Conservation (phyloP, 2,797 vertebrate species). For the Cossypha polioptera region DNA sequence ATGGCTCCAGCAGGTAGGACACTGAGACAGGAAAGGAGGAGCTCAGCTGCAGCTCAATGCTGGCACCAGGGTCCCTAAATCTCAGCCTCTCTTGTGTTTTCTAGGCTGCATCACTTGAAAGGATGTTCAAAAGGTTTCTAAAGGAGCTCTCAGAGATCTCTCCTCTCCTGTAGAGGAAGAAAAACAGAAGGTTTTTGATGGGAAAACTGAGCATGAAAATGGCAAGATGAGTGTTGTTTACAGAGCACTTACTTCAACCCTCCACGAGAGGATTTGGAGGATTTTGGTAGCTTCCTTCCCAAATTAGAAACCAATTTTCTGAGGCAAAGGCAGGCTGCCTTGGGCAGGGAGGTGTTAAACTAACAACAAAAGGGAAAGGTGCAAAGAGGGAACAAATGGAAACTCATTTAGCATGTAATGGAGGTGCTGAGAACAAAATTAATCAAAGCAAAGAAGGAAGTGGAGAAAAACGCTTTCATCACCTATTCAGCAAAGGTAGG, state of each 20-base stretch:
- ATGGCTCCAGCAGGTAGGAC: background rate
- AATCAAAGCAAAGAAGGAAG: constrained; percentile 58
- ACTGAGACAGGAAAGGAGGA: background rate
- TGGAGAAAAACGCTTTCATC: constrained; percentile 13
- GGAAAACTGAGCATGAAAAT: background rate
- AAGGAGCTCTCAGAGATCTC: background rate
- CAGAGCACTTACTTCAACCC: background rate
- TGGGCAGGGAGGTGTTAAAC: constrained; percentile 45
- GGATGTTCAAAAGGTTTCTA: background rate
- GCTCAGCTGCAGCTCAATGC: background rate
- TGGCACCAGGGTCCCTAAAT: background rate
- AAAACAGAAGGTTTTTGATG: background rate
- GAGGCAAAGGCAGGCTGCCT: background rate
- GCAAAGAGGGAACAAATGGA: constrained; percentile 65
- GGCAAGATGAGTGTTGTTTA: background rate
- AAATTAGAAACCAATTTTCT: constrained; percentile 4
- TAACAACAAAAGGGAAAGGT: constrained; percentile 65
- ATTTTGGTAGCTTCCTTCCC: constrained; percentile 14
- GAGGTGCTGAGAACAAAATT: constrained; percentile 41
- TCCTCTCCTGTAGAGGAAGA: background rate
- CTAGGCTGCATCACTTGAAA: background rate
- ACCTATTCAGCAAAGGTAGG: background rate
- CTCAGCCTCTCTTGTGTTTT: background rate
- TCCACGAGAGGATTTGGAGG: background rate
- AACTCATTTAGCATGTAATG: constrained; percentile 53